Base-by-base conservation (phyloP, 2,888 invertebrate genomes). In the Aspidiotus rigidus region DNA sequence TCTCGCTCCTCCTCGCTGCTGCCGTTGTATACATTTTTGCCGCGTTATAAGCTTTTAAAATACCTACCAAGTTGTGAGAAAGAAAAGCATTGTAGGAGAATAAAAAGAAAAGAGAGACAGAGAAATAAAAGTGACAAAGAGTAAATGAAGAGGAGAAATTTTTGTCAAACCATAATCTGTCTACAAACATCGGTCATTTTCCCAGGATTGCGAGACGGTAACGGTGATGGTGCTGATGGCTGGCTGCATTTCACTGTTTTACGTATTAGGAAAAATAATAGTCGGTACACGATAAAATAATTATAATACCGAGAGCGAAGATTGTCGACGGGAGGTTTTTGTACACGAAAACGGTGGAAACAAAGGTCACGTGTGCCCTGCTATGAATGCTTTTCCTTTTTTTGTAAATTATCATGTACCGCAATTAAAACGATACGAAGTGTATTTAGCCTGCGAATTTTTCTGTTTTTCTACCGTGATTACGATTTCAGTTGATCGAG, bases 171-270 rank as follows among this genome's bases (percentile, higher is more conserved):
- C 28, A 28, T 28, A 28, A 28, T 28, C 49, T 49, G n/a, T 49
- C 59, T 42, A 44, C 44, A 59, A 28, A 67, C 67, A 67, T 49
- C 67, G 67, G 67, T 67, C 67, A 67, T 67, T 67, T 67, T 67
- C 67, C 67, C 67, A 67, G 67, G 67, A 67, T 67, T 67, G 60
- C 28, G 13, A 11, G 49, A 49, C 49, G 49, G 28, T 28, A 28
- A 28, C 28, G 28, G 28, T 5, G 28, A 28, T 28, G 28, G 28
- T 28, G 28, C 28, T 28, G 28, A 28, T 28, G 28, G 28, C 49
- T 49, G 49, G 49, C n/a, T 49, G 49, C 49, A 28, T 28, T 28
- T 28, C 28, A 28, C 49, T 49, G 49, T 49, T 13, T n/a, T 49
- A 8, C 11, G 49, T 44, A 49, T 49, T 49, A 3, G 10, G 49